Evolutionary conservation across 2,888 invertebrate species (phyloP), one percentile per base, ranked within the genome.

Genomic region (Sericinus montela): DNA sequence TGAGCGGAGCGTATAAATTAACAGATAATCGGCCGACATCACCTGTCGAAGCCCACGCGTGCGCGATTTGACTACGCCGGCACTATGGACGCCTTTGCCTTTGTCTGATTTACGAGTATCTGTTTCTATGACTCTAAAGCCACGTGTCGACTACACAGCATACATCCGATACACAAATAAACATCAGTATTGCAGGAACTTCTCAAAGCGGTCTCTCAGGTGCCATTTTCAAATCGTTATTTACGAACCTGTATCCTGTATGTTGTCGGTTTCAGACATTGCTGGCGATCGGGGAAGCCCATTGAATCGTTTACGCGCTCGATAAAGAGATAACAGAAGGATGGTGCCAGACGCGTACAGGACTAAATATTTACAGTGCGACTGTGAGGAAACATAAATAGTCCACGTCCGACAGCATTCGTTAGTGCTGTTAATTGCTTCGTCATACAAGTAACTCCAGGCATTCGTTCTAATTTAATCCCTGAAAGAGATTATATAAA

Each of bases 321-420:
- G 81, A 79, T 80, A 67, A 65, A 72, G 72, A 75, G 83, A 85
- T 85, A 82, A 82, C 74, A 65, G 71, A 69, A 76, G 74, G 75
- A 75, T 67, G 65, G 70, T 71, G 72, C 82, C 86, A 85, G 85
- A 85, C 81, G 75, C 80, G 69, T 71, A 69, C 69, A 64, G 69
- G 68, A 71, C 80, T 80, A 84, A 86, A 87, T 86, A 83, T 86
- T 86, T 86, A 86, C 86, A 80, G 69, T 80, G 75, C 63, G 71
- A 77, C 76, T 80, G 74, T 69, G 67, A 71, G 84, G 80, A 81
- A 83, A 85, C 80, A 80, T 85, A 87, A 86, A 87, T 84, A 86
- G 79, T 74, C 66, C 58, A 65, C 71, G 72, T 66, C 74, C 67
- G 80, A 80, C 82, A 74, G 75, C 65, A 75, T 76, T 80, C 78